Base-by-base conservation (phyloP, 2,113 vertebrate species). In the Eretmochelys imbricata region DNA sequence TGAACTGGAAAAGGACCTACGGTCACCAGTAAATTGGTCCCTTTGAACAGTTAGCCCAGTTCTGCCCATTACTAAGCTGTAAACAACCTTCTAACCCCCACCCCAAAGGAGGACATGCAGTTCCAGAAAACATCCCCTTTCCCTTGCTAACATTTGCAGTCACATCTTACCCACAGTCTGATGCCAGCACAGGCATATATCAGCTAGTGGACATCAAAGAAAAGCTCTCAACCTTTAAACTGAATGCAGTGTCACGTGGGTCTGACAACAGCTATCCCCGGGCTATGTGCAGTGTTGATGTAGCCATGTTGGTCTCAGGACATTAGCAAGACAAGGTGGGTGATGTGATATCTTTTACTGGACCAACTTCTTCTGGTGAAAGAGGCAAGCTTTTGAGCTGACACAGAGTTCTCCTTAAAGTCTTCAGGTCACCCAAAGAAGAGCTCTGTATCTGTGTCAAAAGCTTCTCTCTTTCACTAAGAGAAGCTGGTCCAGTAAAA, bases 191-290 rank as follows among this genome's bases (percentile, higher is more conserved):
- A 20, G 65, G 46, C 42, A 20, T 19, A 38, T 80, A 49, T 50
- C 75, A 93, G 50, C 59, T 75, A 75, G 42, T 88, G 25, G 42
- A 86, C 35, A 27, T 55, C 11, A 3, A 1, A 1, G 48, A 38
- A 13, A 78, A 78, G 42, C 53, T 53, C 69, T 89, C 42, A 7
- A n/a, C 87, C 80, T 65, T 88, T 62, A 59, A 53, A 14, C 76
- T 0, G 20, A 75, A 0, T 2, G 78, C 90, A 85, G 55, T 19
- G 48, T 24, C 29, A 10, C 6, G 6, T 0, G 0, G 24, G 53
- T 48, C 59, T 85, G 78, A 81, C 19, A 4, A 1, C 8, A 16
- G 48, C 85, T 42, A 88, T 59, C 12, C 48, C 48, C 9, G 38
- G 20, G 69, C 53, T 38, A 10, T 72, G 8, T 38, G 29, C 62